Percentiles rank a stretch among this genome's conserved stretches.
Conservation (phyloP, 2,113 vertebrate genomes). For the Perognathus longimembris region DNA sequence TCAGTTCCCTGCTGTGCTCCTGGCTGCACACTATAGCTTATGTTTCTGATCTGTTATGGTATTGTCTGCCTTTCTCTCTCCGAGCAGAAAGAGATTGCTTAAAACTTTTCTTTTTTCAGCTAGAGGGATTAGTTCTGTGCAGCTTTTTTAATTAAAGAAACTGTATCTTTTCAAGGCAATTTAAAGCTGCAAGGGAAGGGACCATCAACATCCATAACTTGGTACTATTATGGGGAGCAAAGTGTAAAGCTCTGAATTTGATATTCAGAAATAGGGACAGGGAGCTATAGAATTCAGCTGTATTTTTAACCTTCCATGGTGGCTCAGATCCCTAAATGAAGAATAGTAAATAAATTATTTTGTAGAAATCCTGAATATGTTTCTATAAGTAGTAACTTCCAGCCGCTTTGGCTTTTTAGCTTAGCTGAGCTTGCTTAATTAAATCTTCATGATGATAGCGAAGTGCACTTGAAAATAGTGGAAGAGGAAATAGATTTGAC, state of each 20-base stretch:
- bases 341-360: constrained; percentile 77
- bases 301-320: constrained; percentile 77
- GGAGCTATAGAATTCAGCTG: constrained; percentile 58
- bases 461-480: constrained; percentile 74
- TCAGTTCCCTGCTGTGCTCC: constrained; percentile 94
- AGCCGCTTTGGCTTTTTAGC: constrained; percentile 71
- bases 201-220: constrained; percentile 86
- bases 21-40: constrained; percentile 93
- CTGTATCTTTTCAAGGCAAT: constrained; percentile 91
- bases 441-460: constrained; percentile 75
- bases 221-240: constrained; percentile 85
- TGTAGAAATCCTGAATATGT: constrained; percentile 68
- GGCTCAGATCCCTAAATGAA: constrained; percentile 59
- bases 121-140: constrained; percentile 93
- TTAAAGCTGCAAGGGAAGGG: constrained; percentile 85
- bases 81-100: constrained; percentile 92
- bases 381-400: constrained; percentile 75
- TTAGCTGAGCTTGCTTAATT: constrained; percentile 81
- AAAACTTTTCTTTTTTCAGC: constrained; percentile 93
- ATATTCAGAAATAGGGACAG: constrained; percentile 70
- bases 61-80: constrained; percentile 96
- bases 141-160: constrained; percentile 98
- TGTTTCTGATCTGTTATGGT: constrained; percentile 97
- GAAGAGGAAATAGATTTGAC: constrained; percentile 71
- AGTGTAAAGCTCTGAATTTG: constrained; percentile 78